These are phyloP conservation scores for Microtus richardsoni DNA, from an alignment of 2,113 vertebrate genomes.

Conservation along the genomic window DNA sequence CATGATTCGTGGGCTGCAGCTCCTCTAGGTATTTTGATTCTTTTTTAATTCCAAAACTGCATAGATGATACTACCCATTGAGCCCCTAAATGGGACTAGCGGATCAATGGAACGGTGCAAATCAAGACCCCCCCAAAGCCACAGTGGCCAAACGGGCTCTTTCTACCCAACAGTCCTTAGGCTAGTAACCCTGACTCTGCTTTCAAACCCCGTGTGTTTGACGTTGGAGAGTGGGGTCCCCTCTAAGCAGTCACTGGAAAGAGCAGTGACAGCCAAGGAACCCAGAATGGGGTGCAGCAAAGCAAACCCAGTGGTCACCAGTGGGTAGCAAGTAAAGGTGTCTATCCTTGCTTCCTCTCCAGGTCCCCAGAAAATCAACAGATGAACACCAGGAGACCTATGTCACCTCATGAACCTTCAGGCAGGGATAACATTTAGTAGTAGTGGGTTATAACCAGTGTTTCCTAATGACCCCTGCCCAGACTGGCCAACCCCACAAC, in stretches of 20 bases:
- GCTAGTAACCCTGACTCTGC: conserved; percentile 72
- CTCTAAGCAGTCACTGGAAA: conserved; percentile 73
- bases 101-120: not conserved
- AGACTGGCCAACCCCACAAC: conserved; percentile 71
- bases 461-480: conserved; percentile 79
- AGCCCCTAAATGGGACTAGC: not conserved
- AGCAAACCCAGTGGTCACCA: not conserved
- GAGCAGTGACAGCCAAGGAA: conserved; percentile 57
- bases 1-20: not conserved
- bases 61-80: not conserved
- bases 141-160: not conserved
- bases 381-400: conserved; percentile 48
- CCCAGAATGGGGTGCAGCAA: not conserved
- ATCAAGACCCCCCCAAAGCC: not conserved
- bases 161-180: conserved; percentile 59
- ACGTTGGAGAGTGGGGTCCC: conserved; percentile 62
- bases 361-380: not conserved
- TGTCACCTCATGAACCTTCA: not conserved
- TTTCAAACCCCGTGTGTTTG: conserved; percentile 82
- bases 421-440: not conserved
- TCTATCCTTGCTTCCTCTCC: not conserved
- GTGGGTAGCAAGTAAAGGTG: not conserved
- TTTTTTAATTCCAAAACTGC: not conserved
- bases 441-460: conserved; percentile 76
- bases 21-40: conserved; percentile 8